Conservation (phyloP, 2,113 vertebrate genomes). For the Lepus timidus region DNA sequence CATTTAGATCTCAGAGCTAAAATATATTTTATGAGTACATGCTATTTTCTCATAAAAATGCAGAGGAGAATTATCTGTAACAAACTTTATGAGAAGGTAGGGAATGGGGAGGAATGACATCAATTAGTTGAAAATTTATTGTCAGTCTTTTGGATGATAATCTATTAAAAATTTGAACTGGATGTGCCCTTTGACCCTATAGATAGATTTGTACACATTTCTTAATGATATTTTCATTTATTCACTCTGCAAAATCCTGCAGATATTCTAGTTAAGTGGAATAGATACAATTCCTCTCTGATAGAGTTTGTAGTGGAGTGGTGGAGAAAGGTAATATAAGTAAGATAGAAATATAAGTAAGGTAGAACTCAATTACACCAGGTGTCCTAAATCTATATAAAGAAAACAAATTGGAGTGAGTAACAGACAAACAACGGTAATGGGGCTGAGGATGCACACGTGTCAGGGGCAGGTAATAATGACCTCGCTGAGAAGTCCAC, state of each 20-base stretch:
- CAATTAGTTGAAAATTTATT: neutral
- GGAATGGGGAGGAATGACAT: neutral
- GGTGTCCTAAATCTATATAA: neutral
- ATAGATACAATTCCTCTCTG: neutral
- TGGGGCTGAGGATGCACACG: neutral
- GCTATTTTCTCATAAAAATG: slow-evolving; percentile 26
- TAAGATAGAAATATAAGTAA: neutral
- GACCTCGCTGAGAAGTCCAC: neutral
- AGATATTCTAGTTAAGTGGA: neutral
- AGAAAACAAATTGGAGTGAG: neutral
- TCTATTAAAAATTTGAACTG: neutral
- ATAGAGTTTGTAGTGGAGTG: neutral
- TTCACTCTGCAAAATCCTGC: neutral
- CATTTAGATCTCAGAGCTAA: neutral
- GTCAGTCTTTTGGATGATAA: neutral
- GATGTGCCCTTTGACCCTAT: neutral
- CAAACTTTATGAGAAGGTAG: neutral
- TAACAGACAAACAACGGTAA: neutral
- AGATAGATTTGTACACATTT: neutral
- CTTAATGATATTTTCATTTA: neutral
- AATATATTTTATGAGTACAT: neutral
- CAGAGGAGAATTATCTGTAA: neutral
- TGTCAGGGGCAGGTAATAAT: neutral
- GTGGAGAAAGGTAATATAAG: neutral
- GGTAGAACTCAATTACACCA: neutral